A percentile compares a stretch with the other conserved stretches of the same genome.
These are phyloP conservation scores for Drosophila paracracens DNA, from an alignment of 2,888 invertebrate genomes.

Conservation along the genomic window DNA sequence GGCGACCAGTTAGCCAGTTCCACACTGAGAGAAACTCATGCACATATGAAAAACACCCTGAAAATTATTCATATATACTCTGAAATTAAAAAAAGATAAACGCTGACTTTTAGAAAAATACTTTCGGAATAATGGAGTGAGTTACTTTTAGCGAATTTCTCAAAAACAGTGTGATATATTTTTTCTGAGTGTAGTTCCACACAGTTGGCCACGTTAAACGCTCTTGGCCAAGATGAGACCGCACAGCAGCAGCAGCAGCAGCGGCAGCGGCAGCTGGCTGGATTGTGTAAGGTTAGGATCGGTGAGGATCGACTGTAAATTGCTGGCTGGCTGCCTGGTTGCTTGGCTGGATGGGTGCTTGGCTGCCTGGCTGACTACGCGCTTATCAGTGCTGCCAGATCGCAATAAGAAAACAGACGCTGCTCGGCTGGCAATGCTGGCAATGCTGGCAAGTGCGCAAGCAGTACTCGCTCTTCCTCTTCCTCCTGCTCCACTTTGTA, in stretches of 20 bases:
- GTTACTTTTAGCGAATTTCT: background rate
- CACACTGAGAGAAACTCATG: background rate
- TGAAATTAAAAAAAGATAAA: background rate
- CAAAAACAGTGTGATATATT: background rate
- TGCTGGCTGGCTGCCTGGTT: conserved; percentile 18
- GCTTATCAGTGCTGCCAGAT: conserved; percentile 71
- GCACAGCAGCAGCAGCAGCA: conserved; percentile 55
- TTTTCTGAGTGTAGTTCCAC: conserved; percentile 1
- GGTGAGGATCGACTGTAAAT: conserved; percentile 45
- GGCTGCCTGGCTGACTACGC: background rate
- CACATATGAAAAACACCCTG: background rate
- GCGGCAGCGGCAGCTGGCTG: conserved; percentile 34
- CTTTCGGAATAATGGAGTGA: background rate
- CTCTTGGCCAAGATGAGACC: conserved; percentile 60
- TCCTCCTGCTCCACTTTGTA: conserved; percentile 33
- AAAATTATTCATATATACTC: background rate
- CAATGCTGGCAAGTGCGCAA: conserved; percentile 48
- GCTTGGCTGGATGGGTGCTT: background rate
- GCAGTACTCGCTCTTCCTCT: background rate
- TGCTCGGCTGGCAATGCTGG: conserved; percentile 5
- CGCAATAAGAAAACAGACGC: conserved; percentile 20
- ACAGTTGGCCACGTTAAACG: conserved; percentile 38
- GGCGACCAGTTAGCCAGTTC: conserved; percentile 52
- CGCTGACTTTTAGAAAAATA: background rate
- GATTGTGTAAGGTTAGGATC: conserved; percentile 18